phyloP scores from a whole-genome alignment of 2,888 invertebrate species.

The Pterobdella sp. region DNA sequence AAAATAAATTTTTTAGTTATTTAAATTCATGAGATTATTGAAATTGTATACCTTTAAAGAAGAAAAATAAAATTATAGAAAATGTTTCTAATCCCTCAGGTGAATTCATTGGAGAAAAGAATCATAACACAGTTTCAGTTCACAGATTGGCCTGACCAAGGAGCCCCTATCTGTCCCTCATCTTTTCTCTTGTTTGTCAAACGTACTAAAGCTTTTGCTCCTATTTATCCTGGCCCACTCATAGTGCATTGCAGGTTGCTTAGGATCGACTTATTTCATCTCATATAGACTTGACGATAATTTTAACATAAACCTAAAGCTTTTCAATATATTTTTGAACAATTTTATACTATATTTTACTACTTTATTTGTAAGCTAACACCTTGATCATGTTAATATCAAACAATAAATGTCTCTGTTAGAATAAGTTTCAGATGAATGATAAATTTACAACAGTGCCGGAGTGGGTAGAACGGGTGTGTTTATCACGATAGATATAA shows the following conservation, averaged over 20 bases:
- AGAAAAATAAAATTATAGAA: background rate
- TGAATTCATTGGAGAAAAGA: slow-evolving; percentile 21
- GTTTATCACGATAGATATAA: slow-evolving; percentile 84
- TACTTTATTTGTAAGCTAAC: background rate
- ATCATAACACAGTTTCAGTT: slow-evolving; percentile 12
- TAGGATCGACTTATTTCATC: background rate
- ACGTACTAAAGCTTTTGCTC: slow-evolving; percentile 8
- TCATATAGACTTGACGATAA: too few species aligned
- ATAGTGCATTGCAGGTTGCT: slow-evolving; percentile 22
- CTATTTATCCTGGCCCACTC: background rate
- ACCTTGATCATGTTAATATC: background rate
- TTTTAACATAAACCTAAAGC: background rate
- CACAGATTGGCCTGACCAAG: slow-evolving; percentile 25
- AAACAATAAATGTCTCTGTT: background rate
- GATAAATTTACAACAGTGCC: slow-evolving; percentile 56
- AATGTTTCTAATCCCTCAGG: background rate
- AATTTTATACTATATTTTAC: background rate
- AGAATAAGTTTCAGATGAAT: background rate
- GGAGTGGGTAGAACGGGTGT: slow-evolving; percentile 58
- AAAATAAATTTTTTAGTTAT: too few species aligned
- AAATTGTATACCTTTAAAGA: background rate
- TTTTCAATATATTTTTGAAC: background rate
- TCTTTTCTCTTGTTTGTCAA: slow-evolving; percentile 10
- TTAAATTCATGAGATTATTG: background rate
- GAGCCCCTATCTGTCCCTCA: slow-evolving; percentile 2